These are phyloP conservation scores for Pterois miles DNA, from an alignment of 2,797 vertebrate genomes.

Conservation along the genomic window DNA sequence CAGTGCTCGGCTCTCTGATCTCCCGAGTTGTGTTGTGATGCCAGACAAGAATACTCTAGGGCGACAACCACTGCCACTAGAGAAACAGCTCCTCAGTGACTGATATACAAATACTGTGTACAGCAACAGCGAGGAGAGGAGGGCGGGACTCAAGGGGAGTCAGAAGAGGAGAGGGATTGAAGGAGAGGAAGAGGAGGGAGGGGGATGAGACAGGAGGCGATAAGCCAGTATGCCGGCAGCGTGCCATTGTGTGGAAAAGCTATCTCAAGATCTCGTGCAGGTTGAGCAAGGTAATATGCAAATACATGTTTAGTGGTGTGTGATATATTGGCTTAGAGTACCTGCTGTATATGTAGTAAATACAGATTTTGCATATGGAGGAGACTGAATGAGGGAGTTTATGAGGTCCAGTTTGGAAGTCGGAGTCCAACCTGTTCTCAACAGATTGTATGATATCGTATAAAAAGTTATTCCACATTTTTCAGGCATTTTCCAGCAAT, in stretches of 20 bases:
- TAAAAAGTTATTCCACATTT: too few relatives aligned
- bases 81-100: conserved; percentile 74
- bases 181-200: not conserved
- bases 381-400: not conserved
- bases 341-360: not conserved
- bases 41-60: conserved; percentile 80
- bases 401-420: not conserved
- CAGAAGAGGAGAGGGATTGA: conserved; percentile 35
- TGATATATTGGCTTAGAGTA: not conserved
- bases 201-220: conserved; percentile 29
- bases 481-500: too few relatives aligned
- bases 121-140: conserved; percentile 40
- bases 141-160: conserved; percentile 16
- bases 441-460: too few relatives aligned
- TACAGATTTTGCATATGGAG: not conserved
- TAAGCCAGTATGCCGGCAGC: conserved; percentile 39
- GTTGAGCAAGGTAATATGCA: conserved; percentile 37
- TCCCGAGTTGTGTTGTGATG: conserved; percentile 77
- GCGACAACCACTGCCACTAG: conserved; percentile 71
- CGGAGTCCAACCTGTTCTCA: too few relatives aligned
- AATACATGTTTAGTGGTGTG: not conserved
- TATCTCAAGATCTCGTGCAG: conserved; percentile 19
- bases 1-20: conserved; percentile 77
- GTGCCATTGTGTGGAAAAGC: conserved; percentile 35
- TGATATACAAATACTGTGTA: conserved; percentile 76